Conservation (phyloP, 2,888 invertebrate species). For the Caenorhabditis becei region DNA sequence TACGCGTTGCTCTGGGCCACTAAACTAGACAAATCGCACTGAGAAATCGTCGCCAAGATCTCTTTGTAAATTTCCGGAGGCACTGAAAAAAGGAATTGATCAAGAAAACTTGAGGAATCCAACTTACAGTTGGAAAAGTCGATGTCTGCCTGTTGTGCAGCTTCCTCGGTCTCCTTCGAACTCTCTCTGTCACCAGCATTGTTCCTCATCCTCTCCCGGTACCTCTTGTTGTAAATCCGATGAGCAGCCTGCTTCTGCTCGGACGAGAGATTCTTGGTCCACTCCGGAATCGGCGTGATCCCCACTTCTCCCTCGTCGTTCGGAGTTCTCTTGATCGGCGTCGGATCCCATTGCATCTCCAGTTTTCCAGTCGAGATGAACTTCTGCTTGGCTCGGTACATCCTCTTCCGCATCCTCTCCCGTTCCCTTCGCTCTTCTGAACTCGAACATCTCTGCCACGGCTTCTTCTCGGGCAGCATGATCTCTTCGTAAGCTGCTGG, state of each 20-base stretch:
- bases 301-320: constrained; percentile 37
- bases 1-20: neutral
- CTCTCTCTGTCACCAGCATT: constrained; percentile 14
- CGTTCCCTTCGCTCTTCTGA: constrained; percentile 43
- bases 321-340: constrained; percentile 38
- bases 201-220: constrained; percentile 33
- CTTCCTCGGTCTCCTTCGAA: neutral
- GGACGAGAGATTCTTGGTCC: constrained; percentile 19
- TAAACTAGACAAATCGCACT: constrained; percentile 15
- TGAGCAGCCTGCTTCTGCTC: constrained; percentile 36
- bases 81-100: constrained; percentile 14
- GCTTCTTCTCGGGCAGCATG: constrained; percentile 21
- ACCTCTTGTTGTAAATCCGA: constrained; percentile 50
- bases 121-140: constrained; percentile 15
- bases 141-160: neutral
- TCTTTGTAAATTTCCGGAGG: constrained; percentile 16
- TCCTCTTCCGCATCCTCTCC: constrained; percentile 47
- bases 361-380: constrained; percentile 42
- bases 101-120: neutral
- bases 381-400: constrained; percentile 46
- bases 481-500: neutral
- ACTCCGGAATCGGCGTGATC: constrained; percentile 40
- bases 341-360: constrained; percentile 53
- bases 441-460: constrained; percentile 26
- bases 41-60: constrained; percentile 21